A percentile compares a stretch with the other conserved stretches of the same genome.
Conservation (phyloP, 2,797 vertebrate species). For the Peromyscus attwateri region DNA sequence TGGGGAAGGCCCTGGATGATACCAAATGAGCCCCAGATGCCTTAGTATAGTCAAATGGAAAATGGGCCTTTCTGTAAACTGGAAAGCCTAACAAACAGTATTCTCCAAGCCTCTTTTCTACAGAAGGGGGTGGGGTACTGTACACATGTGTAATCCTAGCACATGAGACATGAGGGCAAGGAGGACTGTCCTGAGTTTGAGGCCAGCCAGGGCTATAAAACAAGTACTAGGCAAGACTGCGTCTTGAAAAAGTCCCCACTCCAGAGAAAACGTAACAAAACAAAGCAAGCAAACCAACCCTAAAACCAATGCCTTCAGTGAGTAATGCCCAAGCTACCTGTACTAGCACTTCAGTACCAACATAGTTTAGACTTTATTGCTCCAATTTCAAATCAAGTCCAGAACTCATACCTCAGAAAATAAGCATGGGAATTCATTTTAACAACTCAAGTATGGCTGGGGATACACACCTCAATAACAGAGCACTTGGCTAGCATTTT, state of each 20-base stretch:
- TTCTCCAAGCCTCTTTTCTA: background rate
- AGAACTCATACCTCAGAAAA: constrained; percentile 9
- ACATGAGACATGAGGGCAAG: background rate
- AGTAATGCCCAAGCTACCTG: constrained; percentile 16
- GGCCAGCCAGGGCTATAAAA: background rate
- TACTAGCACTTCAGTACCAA: background rate
- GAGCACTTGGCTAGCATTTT: background rate
- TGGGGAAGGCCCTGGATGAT: constrained; percentile 7
- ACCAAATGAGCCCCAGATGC: background rate
- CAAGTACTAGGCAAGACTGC: background rate
- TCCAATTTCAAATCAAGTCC: constrained; percentile 11
- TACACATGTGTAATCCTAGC: background rate
- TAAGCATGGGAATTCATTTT: background rate
- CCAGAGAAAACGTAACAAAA: background rate
- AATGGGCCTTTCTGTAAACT: background rate
- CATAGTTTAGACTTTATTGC: constrained; percentile 13
- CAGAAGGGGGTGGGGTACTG: background rate
- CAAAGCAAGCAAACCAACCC: background rate
- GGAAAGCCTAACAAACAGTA: constrained; percentile 3
- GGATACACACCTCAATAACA: background rate
- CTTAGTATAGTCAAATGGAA: background rate
- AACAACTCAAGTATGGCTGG: background rate
- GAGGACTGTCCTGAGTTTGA: background rate
- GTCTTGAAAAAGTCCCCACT: background rate
- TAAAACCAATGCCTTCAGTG: constrained; percentile 13